Evolutionary conservation across 2,888 invertebrate genomes (phyloP), one percentile per base, ranked within the genome.

Genomic region (Ormyrus thymus): DNA sequence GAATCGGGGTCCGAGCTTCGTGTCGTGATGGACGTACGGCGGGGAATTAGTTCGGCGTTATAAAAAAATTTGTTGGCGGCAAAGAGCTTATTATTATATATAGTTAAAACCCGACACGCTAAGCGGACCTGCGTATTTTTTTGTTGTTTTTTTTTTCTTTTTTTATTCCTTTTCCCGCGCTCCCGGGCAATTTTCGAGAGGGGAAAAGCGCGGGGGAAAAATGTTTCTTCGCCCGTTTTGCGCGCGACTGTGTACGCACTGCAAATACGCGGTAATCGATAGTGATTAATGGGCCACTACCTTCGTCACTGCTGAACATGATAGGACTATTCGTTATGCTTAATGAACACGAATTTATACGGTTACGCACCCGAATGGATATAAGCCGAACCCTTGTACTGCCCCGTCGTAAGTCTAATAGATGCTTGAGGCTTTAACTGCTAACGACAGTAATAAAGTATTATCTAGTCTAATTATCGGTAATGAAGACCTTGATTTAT

Each of bases 271-370:
- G 7, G 5, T 53, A 61, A 75, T 75, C 68, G 68, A 75, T 75
- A 61, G 29, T 29, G 45, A 74, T 11, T 56, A 59, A 59, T 59
- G 10, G 13, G 13, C 29, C 65, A 7, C 48, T 15, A n/a, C 48
- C 46, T 11, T 46, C n/a, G n/a, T 59, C 11, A 64, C 45, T 0
- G 46, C 9, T 11, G 58, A 71, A 62, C 29, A 45, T 13, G 56
- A 71, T 58, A 61, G 58, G 7, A 64, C 73, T 59, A 74, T 77
- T 79, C 73, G 74, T 80, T 77, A 70, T 74, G 76, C 74, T 70
- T 74, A 80, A 80, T 77, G 77, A 80, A 77, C 64, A 73, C 50
- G 11, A 77, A 76, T 77, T 76, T 70, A 69, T 74, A 61, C 68
- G 29, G 64, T 53, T 62, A 56, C 72, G 58, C 69, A 61, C 69